Evolutionary conservation across 2,888 invertebrate species (phyloP), one percentile per base, ranked within the genome.

Genomic region (Orthonevra nobilis): DNA sequence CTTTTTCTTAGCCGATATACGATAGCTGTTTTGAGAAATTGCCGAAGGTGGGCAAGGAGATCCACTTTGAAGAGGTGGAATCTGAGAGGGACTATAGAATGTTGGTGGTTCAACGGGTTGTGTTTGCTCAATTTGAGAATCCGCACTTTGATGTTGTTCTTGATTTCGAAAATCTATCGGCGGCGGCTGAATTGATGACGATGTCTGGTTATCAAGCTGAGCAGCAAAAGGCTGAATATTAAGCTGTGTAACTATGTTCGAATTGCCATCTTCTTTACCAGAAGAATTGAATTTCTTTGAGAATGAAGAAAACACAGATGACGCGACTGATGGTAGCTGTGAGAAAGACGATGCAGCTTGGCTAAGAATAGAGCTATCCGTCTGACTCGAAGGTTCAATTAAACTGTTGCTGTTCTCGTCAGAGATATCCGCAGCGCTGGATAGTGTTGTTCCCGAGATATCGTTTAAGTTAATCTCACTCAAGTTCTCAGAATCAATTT

Each of bases 1-100:
- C 84, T 94, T 93, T 85, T 93, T 93, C 83, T 92, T 91, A 2
- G 92, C 92, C 0, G 92, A 90, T 61, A 95, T 90, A 28, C 95
- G 90, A 87, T 93, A 95, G 34, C 90, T 91, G 82, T 92, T 88
- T 30, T 85, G 85, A 6, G 77, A 82, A 20, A 81, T 50, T 12
- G 77, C 54, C 12, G 74, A 69, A 48, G 83, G 50, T 26, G 75
- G 81, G 26, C 38, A 50, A 40, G 63, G 19, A 17, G 60, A 12
- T 14, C 56, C 46, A 40, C 46, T 60, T 10, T 61, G 44, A 12
- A 20, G 50, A 2, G 64, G 4, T 10, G 84, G 81, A n/a, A 87
- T 56, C 58, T 88, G 87, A 40, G 84, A 68, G 15, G 89, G 88
- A 3, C 87, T 85, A 77, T 87, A 87, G 28, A 88, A 85, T 82